A percentile compares a stretch with the other conserved stretches of the same genome.
Conservation (phyloP, 1,140 invertebrate species). For the Riptortus pedestris region DNA sequence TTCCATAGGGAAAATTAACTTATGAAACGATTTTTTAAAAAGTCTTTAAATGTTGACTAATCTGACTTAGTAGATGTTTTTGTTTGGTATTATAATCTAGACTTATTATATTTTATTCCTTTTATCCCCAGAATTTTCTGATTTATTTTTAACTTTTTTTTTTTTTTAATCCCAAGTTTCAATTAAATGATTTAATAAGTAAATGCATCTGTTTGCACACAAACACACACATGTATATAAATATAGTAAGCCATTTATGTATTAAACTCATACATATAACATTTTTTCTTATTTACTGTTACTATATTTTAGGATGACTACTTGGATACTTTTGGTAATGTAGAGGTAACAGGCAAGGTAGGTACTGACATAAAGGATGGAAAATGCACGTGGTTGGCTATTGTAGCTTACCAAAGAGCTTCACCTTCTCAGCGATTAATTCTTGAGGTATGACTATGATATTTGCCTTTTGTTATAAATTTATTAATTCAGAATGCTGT, state of each 20-base stretch:
- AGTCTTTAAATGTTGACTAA: neutral
- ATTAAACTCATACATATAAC: too few relatives aligned
- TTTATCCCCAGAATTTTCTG: neutral
- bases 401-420: slow-evolving; percentile 74
- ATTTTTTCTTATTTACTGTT: too few relatives aligned
- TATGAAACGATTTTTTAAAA: too few relatives aligned
- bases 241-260: too few relatives aligned
- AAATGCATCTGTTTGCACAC: too few relatives aligned
- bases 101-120: neutral
- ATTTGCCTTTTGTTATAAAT: too few relatives aligned
- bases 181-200: too few relatives aligned
- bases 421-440: slow-evolving; percentile 59
- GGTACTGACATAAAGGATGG: slow-evolving; percentile 86
- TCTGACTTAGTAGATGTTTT: neutral
- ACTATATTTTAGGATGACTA: slow-evolving; percentile 96
- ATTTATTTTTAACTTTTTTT: slow-evolving; percentile 33
- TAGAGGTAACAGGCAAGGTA: slow-evolving; percentile 72
- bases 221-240: too few relatives aligned
- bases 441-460: slow-evolving; percentile 48
- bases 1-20: neutral
- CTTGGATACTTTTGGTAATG: slow-evolving; percentile 85
- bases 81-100: neutral
- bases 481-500: too few relatives aligned
- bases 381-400: slow-evolving; percentile 92
- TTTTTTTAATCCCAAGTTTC: too few relatives aligned